Evolutionary conservation across 2,797 vertebrate genomes (phyloP).

Genomic region (Enteromius paludinosus): DNA sequence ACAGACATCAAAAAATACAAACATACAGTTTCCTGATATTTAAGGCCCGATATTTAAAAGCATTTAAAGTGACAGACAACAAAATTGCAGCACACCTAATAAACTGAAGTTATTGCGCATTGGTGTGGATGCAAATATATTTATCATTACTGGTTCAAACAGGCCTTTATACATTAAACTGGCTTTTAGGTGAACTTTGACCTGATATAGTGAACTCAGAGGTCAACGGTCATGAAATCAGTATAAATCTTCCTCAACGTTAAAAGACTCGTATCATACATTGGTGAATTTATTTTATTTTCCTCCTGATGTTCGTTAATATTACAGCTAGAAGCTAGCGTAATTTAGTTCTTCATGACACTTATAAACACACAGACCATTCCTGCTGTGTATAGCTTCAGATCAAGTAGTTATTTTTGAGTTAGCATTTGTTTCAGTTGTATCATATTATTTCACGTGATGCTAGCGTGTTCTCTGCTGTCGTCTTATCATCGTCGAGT

Average conservation of each 20-base stretch:
- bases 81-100: not conserved
- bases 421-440: not conserved
- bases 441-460: not conserved
- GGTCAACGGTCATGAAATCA: not conserved
- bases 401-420: not conserved
- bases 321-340: not conserved
- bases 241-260: not conserved
- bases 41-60: not conserved
- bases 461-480: conserved; percentile 24
- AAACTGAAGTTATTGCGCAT: not conserved
- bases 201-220: not conserved
- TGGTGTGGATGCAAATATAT: not conserved
- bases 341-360: not conserved
- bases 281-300: not conserved
- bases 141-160: not conserved
- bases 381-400: not conserved
- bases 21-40: not conserved
- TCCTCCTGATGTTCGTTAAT: not conserved
- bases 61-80: not conserved
- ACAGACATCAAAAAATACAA: not conserved
- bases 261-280: not conserved
- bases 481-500: conserved; percentile 62
- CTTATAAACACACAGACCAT: not conserved
- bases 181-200: not conserved
- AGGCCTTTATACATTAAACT: not conserved